A percentile compares a stretch with the other conserved stretches of the same genome.
Evolutionary conservation across 2,797 vertebrate species (phyloP).

Genomic region (Amblyopsis hoosieri): DNA sequence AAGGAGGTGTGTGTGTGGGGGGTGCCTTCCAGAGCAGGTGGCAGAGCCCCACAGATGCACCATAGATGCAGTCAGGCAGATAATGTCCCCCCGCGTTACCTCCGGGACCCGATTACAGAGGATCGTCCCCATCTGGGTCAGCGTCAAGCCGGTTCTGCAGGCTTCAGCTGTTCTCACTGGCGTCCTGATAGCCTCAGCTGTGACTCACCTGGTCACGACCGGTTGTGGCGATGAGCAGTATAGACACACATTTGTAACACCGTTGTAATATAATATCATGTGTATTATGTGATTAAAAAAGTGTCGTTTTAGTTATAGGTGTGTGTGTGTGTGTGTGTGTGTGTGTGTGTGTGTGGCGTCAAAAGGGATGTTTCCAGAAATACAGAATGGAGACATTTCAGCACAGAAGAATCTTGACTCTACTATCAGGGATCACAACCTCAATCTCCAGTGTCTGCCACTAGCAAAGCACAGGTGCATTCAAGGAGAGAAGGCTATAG

Average conservation of each 20-base stretch:
- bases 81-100: slow-evolving; percentile 73
- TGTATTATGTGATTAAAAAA: neutral
- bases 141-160: slow-evolving; percentile 60
- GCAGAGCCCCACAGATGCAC: slow-evolving; percentile 58
- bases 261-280: slow-evolving; percentile 1
- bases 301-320: neutral
- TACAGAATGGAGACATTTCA: slow-evolving; percentile 47
- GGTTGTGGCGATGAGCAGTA: slow-evolving; percentile 9
- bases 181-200: slow-evolving; percentile 67
- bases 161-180: slow-evolving; percentile 63
- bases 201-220: slow-evolving; percentile 69
- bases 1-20: slow-evolving; percentile 28
- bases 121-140: slow-evolving; percentile 68
- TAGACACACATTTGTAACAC: too few species aligned
- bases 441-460: slow-evolving; percentile 70
- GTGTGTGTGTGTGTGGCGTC: slow-evolving; percentile 7
- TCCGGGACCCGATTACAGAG: slow-evolving; percentile 67
- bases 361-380: slow-evolving; percentile 38
- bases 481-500: slow-evolving; percentile 50
- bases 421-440: slow-evolving; percentile 62
- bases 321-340: neutral
- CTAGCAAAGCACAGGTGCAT: slow-evolving; percentile 64
- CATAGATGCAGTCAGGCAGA: slow-evolving; percentile 60
- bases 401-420: slow-evolving; percentile 55
- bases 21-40: slow-evolving; percentile 57